Evolutionary conservation across 2,113 vertebrate species (phyloP).

Genomic region (Pavo muticus): DNA sequence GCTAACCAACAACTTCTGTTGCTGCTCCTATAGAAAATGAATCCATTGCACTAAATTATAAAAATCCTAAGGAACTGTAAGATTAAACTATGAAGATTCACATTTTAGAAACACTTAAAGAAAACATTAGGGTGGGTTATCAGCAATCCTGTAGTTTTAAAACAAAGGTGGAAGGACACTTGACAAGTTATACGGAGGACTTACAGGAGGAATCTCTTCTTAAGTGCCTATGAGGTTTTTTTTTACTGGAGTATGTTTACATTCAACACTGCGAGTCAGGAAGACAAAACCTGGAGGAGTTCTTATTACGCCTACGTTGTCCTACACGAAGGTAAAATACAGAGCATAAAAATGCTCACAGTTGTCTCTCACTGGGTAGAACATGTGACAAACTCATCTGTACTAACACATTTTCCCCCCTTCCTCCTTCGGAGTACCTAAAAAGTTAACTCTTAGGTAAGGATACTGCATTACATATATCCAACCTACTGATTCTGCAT

Average conservation of each 20-base stretch:
- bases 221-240: slow-evolving; percentile 18
- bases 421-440: not conserved
- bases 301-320: not conserved
- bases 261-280: not conserved
- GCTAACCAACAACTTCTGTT: not conserved
- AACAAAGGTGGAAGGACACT: not conserved
- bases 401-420: accelerated
- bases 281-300: not conserved
- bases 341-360: not conserved
- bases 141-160: not conserved
- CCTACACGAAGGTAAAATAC: not conserved
- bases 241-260: not conserved
- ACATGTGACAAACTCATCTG: not conserved
- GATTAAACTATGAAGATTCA: not conserved
- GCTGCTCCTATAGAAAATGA: not conserved
- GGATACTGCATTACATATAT: not conserved
- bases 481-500: not conserved
- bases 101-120: not conserved
- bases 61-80: not conserved
- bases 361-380: too few species aligned
- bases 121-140: not conserved
- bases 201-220: not conserved
- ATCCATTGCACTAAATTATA: not conserved
- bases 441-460: not conserved
- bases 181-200: not conserved